Evolutionary conservation across 2,113 vertebrate genomes (phyloP).

Genomic region (Pterocles burchelli): DNA sequence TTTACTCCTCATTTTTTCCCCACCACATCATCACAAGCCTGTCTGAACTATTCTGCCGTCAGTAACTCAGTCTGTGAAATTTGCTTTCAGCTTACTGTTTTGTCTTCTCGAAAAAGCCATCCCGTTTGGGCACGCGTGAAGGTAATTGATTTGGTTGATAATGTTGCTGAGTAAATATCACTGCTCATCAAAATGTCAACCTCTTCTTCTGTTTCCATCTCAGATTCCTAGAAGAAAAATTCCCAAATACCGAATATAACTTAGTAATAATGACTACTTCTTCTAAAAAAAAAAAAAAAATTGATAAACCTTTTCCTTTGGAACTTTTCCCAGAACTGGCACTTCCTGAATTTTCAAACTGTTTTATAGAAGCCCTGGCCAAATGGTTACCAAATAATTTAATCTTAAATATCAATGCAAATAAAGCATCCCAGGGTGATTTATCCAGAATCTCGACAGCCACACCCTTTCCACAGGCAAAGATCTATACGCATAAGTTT

Average conservation of each 20-base stretch:
- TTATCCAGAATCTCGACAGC: not conserved
- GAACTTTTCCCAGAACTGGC: not conserved
- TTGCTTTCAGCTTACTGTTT: constrained; percentile 84
- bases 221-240: constrained; percentile 85
- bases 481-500: not conserved
- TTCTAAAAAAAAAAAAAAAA: not conserved
- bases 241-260: not conserved
- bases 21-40: not conserved
- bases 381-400: not conserved
- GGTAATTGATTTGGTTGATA: constrained; percentile 98
- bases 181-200: constrained; percentile 99
- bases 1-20: not conserved
- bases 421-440: not conserved
- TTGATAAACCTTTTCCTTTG: not conserved
- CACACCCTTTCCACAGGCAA: not conserved
- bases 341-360: not conserved
- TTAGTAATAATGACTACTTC: not conserved
- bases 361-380: not conserved
- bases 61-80: not conserved
- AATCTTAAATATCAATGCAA: not conserved
- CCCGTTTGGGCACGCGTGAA: constrained; percentile 95
- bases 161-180: constrained; percentile 96
- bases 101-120: constrained; percentile 98
- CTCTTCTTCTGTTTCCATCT: constrained; percentile 98
- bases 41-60: not conserved